A percentile compares a stretch with the other conserved stretches of the same genome.
Evolutionary conservation across 2,888 invertebrate genomes (phyloP).

Genomic region (Ormyrus nitidulus): DNA sequence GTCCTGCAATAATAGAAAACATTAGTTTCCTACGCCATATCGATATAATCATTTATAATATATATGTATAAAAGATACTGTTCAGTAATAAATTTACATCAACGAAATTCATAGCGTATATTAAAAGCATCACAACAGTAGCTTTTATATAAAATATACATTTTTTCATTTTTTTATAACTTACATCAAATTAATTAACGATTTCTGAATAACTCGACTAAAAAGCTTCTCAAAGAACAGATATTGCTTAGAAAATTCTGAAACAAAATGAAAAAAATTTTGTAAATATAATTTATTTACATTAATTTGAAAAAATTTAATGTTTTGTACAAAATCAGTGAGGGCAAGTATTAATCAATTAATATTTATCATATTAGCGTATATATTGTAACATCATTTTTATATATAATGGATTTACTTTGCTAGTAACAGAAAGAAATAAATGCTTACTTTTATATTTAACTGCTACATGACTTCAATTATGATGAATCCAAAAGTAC

Average conservation of each 20-base stretch:
- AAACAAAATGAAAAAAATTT: neutral
- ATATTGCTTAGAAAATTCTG: neutral
- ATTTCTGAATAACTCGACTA: too few relatives aligned
- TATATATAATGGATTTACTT: neutral
- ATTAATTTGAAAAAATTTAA: neutral
- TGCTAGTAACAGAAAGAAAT: neutral
- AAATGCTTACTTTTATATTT: neutral
- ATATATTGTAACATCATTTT: conserved; percentile 64
- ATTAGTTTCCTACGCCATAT: too few relatives aligned
- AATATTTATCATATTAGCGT: conserved; percentile 68
- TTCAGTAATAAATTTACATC: conserved; percentile 60
- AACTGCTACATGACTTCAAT: neutral
- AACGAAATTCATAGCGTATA: conserved; percentile 63
- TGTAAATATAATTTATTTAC: neutral
- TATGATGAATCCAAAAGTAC: neutral
- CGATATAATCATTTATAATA: neutral
- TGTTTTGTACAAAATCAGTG: conserved; percentile 63
- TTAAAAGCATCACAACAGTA: conserved; percentile 45
- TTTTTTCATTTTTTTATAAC: neutral
- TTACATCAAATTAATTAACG: too few relatives aligned
- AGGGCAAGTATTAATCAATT: conserved; percentile 69
- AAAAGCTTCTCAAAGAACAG: too few relatives aligned
- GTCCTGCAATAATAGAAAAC: too few relatives aligned
- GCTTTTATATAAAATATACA: neutral
- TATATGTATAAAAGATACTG: conserved; percentile 4